Evolutionary conservation across 1,140 invertebrate species (phyloP).

Genomic region (Spodoptera frugiperda): DNA sequence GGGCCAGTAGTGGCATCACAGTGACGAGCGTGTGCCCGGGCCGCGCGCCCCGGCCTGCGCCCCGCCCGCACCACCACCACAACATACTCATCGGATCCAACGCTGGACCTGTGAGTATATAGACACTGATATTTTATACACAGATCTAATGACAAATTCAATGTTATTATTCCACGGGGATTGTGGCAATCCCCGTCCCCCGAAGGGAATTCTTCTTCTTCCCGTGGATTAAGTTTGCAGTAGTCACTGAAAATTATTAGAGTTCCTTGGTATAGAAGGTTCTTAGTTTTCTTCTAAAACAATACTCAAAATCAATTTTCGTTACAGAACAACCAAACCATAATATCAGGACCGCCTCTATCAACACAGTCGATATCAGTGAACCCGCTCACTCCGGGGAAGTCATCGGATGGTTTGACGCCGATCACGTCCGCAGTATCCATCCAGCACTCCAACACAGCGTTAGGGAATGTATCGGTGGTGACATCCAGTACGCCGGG

Average conservation of each 20-base stretch:
- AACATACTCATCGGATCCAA: conserved; percentile 69
- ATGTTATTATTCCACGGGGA: no score
- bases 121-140: neutral
- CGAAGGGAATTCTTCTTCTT: no score
- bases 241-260: no score
- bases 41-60: conserved; percentile 44
- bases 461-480: conserved; percentile 79
- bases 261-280: no score
- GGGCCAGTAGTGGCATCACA: conserved; percentile 50
- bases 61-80: conserved; percentile 63
- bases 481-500: conserved; percentile 59
- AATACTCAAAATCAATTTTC: neutral
- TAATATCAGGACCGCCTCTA: conserved; percentile 66
- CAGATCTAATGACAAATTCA: no score
- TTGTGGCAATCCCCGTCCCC: no score
- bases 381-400: conserved; percentile 74
- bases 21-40: conserved; percentile 52
- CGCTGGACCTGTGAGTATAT: conserved; percentile 48
- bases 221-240: no score
- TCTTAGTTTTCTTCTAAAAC: neutral
- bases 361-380: conserved; percentile 80
- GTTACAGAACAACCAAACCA: conserved; percentile 65
- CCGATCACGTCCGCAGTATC: conserved; percentile 72
- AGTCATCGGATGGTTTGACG: conserved; percentile 75
- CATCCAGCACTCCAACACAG: conserved; percentile 79